These are phyloP conservation scores for Yoshiicerus persimilis DNA, from an alignment of 1,140 invertebrate genomes.

Conservation along the genomic window DNA sequence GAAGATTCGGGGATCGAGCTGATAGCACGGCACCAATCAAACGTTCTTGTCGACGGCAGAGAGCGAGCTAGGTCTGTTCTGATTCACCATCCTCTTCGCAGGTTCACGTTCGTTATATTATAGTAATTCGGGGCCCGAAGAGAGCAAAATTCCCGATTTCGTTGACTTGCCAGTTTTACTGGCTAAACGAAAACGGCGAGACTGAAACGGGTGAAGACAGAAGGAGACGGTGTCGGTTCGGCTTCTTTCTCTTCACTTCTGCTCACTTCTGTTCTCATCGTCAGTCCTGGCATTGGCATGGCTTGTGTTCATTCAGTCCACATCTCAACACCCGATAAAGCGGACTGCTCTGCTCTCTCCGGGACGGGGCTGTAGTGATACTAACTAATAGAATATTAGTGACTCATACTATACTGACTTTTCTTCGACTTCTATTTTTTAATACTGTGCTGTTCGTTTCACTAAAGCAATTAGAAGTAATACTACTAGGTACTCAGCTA, in stretches of 20 bases:
- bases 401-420: neutral
- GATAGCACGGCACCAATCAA: slow-evolving; percentile 33
- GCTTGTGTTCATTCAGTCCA: neutral
- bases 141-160: neutral
- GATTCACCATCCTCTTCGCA: neutral
- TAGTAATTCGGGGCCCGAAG: neutral
- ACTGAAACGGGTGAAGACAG: slow-evolving; percentile 13
- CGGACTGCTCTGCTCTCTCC: neutral
- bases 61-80: slow-evolving; percentile 9
- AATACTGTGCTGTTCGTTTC: neutral
- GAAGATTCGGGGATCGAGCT: slow-evolving; percentile 31
- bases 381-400: neutral
- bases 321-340: neutral
- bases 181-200: neutral
- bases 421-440: neutral
- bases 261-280: neutral
- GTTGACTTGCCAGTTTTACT: neutral
- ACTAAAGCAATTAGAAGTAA: no score
- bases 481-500: no score
- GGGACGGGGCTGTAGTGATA: neutral
- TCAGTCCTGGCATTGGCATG: neutral
- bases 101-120: neutral
- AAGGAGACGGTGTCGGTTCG: slow-evolving; percentile 1
- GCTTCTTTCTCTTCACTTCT: neutral
- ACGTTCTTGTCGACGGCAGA: neutral